These are phyloP conservation scores for Drosophila grimshawi DNA, from an alignment of 1,140 invertebrate species.

Conservation along the genomic window DNA sequence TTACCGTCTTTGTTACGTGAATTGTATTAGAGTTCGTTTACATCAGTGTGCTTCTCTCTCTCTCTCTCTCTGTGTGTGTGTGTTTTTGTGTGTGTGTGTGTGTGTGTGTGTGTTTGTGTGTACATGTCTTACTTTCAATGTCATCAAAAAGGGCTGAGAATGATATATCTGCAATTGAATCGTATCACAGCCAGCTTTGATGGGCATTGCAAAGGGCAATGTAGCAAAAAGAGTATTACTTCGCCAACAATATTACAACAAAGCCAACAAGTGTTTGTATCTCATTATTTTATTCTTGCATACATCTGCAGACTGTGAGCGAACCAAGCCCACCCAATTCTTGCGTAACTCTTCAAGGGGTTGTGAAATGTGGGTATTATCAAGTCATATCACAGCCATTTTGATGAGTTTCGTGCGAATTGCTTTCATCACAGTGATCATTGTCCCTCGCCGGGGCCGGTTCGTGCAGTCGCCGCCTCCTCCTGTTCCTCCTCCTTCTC, in stretches of 20 bases:
- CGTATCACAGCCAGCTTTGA: conserved; percentile 84
- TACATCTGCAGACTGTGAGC: background rate
- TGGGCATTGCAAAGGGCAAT: conserved; percentile 82
- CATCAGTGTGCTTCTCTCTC: conserved; percentile 6
- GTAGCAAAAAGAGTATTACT: conserved; percentile 16
- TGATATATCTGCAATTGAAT: conserved; percentile 81
- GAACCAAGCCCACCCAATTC: conserved; percentile 45
- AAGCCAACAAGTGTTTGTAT: conserved; percentile 70
- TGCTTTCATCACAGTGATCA: background rate
- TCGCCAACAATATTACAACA: conserved; percentile 11
- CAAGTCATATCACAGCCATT: conserved; percentile 84
- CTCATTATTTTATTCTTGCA: conserved; percentile 6
- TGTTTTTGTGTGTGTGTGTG: conserved; percentile 15
- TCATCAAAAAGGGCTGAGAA: conserved; percentile 84
- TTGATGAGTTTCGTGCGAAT: conserved; percentile 83
- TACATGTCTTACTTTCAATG: conserved; percentile 81
- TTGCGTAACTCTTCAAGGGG: conserved; percentile 84
- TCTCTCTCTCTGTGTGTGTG: background rate
- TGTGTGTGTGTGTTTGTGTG: conserved; percentile 30
- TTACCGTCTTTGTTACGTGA: conserved; percentile 61
- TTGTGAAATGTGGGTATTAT: conserved; percentile 81
- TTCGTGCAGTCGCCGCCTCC: background rate
- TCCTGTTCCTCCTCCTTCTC: no score
- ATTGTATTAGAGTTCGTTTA: conserved; percentile 45
- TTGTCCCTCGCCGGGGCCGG: background rate